Evolutionary conservation across 2,797 vertebrate genomes (phyloP).

Genomic region (Furcifer pardalis): DNA sequence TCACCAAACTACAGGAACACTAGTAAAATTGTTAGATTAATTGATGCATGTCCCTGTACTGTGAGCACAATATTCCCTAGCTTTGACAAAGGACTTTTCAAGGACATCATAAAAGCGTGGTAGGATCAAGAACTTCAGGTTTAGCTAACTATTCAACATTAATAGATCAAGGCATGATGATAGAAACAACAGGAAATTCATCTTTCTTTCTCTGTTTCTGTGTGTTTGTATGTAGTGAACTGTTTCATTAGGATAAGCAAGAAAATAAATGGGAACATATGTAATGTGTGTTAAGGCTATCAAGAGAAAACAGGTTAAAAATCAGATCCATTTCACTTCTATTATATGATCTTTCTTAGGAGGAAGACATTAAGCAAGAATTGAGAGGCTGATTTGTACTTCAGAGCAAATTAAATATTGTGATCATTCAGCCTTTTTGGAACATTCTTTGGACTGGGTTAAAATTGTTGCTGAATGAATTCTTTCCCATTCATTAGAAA

Average conservation of each 20-base stretch:
- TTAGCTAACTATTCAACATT: background rate
- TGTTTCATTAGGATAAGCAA: background rate
- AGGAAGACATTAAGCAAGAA: constrained; percentile 25
- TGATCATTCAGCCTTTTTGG: constrained; percentile 68
- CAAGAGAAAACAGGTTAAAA: background rate
- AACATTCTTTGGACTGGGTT: constrained; percentile 70
- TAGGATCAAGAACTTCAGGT: background rate
- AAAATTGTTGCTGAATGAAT: constrained; percentile 34
- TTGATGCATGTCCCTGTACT: background rate
- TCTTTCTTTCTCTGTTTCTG: background rate
- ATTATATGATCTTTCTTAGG: constrained; percentile 16
- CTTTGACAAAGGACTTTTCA: background rate
- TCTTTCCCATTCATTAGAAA: constrained; percentile 61
- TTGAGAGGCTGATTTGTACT: constrained; percentile 35
- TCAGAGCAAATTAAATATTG: constrained; percentile 60
- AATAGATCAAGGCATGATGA: background rate
- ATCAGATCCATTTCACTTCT: background rate
- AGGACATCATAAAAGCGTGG: background rate
- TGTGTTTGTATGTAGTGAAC: background rate
- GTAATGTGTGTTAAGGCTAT: no score
- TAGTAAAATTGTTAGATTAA: background rate
- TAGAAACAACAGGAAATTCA: background rate
- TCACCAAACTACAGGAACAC: constrained; percentile 4
- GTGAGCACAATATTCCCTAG: background rate
- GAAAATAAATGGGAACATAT: background rate